Evolutionary conservation across 2,113 vertebrate species (phyloP), one percentile per base, ranked within the genome.

Genomic region (Oxyura jamaicensis): DNA sequence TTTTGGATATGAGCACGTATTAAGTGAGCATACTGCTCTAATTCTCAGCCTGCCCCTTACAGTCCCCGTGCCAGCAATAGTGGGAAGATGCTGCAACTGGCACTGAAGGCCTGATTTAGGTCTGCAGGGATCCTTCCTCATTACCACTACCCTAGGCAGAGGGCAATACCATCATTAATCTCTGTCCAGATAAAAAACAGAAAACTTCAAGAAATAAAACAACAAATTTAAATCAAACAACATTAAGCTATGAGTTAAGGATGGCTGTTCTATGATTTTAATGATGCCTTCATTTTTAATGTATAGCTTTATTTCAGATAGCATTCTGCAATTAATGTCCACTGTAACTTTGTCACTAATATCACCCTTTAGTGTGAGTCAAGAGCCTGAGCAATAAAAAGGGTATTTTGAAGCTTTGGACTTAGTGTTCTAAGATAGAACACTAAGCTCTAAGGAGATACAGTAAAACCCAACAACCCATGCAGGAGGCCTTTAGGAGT

Each of bases 51-150:
- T 72, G 14, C 2, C 21, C 58, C n/a, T 82, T 35, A 48, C 3
- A 53, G 5, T 2, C 28, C 7, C 17, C 53, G 21, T 13, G 25
- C n/a, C 42, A 6, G 3, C 5, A 71, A 6, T 0, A 29, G 36
- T 6, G 52, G 19, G 7, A 72, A 77, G 63, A 46, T 50, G 25
- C 31, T 73, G 26, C 62, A 50, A 20, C 13, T 78, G 46, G 7
- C 58, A 53, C 22, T 71, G 31, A 66, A 56, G 28, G 16, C 4
- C n/a, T 7, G 23, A 60, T 41, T 50, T 20, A 69, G 22, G 29
- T 29, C 20, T 84, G 25, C 26, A 87, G 42, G 42, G 28, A 72
- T 48, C 35, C n/a, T 59, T 69, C 41, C 59, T 84, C 60, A 65
- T 14, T 36, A 66, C 35, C 55, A 58, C 11, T 19, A 53, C 25